Evolutionary conservation across 2,797 vertebrate genomes (phyloP).

Genomic region (Sibirionetta formosa): DNA sequence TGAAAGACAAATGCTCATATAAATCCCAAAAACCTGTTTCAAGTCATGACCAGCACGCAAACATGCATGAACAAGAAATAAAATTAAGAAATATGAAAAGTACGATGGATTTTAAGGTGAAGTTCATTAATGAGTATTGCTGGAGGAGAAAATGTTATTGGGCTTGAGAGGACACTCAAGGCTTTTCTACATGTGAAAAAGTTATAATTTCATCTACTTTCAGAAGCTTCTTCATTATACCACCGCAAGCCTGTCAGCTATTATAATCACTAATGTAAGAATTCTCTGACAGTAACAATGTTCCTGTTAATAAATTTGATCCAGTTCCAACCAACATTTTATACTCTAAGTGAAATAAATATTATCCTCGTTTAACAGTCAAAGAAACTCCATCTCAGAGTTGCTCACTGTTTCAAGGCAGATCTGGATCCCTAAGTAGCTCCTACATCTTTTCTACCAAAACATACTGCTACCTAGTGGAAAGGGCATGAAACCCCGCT

Average conservation of each 20-base stretch:
- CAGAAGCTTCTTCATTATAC: neutral
- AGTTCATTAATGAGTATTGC: neutral
- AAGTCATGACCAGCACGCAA: neutral
- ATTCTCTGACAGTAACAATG: neutral
- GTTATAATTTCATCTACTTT: neutral
- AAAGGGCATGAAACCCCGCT: neutral
- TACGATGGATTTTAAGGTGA: neutral
- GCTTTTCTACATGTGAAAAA: neutral
- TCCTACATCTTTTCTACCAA: neutral
- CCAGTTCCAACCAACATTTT: neutral
- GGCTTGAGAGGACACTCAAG: neutral
- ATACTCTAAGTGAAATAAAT: neutral
- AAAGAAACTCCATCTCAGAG: neutral
- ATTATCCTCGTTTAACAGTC: neutral
- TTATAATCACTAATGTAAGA: neutral
- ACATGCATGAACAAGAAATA: rapidly evolving
- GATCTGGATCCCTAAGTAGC: neutral
- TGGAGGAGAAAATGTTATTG: neutral
- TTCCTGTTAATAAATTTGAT: neutral
- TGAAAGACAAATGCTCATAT: neutral
- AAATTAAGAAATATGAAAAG: neutral
- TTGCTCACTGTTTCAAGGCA: neutral
- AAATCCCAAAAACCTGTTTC: neutral
- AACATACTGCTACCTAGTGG: neutral
- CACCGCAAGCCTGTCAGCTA: neutral